Base-by-base conservation (phyloP, 1,140 invertebrate species). In the Melitaea cinxia region DNA sequence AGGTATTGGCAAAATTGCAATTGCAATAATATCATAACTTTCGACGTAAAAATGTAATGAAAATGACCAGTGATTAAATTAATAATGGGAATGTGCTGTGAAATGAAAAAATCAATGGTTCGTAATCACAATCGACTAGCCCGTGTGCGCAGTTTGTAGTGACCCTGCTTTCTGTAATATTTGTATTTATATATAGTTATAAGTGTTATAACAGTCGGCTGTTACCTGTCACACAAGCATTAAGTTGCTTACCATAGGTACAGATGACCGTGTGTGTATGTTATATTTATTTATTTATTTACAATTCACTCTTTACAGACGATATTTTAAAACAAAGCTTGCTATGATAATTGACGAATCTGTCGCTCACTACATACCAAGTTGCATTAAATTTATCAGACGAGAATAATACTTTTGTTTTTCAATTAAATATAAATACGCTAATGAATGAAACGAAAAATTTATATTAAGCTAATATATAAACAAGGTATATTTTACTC, bases 291-390 rank as follows among this genome's bases (percentile, higher is more conserved):
- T n/a, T n/a, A n/a, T n/a, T n/a, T n/a, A n/a, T n/a, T n/a, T n/a
- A n/a, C 59, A 61, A 61, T 61, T 17, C 59, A 23, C 49, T 55
- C 60, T 63, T 63, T 65, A 47, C 5, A 58, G 47, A 50, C 28
- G 53, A 66, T 66, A 66, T 58, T 59, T 66, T 59, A 59, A 60
- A 66, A 60, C 64, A 66, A 66, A 45, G 54, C 56, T 10, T 59
- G 56, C 60, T 60, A 60, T 55, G 56, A 66, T 59, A 66, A 60
- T 50, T 54, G 50, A 47, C 53, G 49, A 59, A 59, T 59, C 64
- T 47, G 28, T n/a, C 33, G 39, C 37, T 45, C 60, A 47, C 52
- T 63, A 33, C 33, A 23, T 49, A 26, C 50, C 37, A n/a, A 49
- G 45, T 62, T 39, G 50, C 49, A 53, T 55, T 55, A 39, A 63